Evolutionary conservation across 2,888 invertebrate species (phyloP), one percentile per base, ranked within the genome.

Genomic region (Drosophila quasianomalipes): DNA sequence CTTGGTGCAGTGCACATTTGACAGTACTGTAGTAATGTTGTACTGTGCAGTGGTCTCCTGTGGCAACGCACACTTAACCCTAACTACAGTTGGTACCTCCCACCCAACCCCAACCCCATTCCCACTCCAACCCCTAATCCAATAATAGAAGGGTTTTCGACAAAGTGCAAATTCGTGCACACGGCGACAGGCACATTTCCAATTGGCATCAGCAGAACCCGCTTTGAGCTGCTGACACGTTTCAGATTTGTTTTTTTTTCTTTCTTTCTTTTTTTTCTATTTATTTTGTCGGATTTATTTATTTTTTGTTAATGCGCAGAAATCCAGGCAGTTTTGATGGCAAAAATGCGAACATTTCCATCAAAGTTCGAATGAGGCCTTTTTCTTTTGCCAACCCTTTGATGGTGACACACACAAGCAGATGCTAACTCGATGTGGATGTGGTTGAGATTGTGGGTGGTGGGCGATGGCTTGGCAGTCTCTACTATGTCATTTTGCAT

Each of bases 341-440:
- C 41, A 90, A 86, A 86, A 90, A 67, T 83, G 83, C 74, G 76
- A 88, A 81, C 81, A 88, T 65, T 90, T 90, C 75, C 67, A 81
- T 90, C 89, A 86, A 85, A 90, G 79, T 79, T 75, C 69, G 75
- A 71, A 74, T 26, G 2, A 4, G 26, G 26, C 26, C 16, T 1
- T 4, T 26, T 47, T n/a, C n/a, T 16, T 55, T 49, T 39, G 28
- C 28, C 54, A 71, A 79, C 76, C 89, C 85, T 90, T 86, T 85
- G 75, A 78, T 67, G 66, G 65, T 44, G 49, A 58, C 49, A 52
- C 16, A 58, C 44, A 28, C 16, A 22, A 37, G 33, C 54, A 47
- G 58, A 35, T 55, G 73, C 10, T 47, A 30, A 35, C 16, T 39
- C 26, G 12, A 41, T 51, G 19, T 31, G 33, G 26, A 28, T 47